Base-by-base conservation (phyloP, 1,140 invertebrate species). In the Reticulitermes speratus region DNA sequence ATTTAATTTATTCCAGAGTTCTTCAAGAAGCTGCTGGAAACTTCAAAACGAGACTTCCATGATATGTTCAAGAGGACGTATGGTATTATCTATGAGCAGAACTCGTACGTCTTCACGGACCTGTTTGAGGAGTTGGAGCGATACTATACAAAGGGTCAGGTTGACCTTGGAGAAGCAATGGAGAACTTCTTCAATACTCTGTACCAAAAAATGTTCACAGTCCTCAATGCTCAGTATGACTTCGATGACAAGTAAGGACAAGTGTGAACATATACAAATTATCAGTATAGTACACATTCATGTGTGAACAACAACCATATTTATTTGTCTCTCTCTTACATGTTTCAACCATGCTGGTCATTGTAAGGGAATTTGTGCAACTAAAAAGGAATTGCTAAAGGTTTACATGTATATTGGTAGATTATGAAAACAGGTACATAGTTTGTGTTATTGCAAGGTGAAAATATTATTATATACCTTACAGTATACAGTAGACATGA, bases 191-290 rank as follows among this genome's bases (percentile, higher is more conserved):
- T 99, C 92, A 95, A 44, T 84, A 96, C 95, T 9, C 94, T 99
- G 0, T 98, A 99, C 90, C 96, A 98, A 91, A 97, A 97, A 90
- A 99, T 99, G 97, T 99, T 99, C 91, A 96, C 95, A 0, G 97
- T 99, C 44, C 92, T 99, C 87, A 99, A 99, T 91, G 93, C 94
- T 9, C 97, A 98, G 90, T 98, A 98, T 90, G 92, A 92, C 82
- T 98, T 99, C 89, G 95, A 97, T 90, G 95, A 96, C 81, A 96
- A 95, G 93, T 98, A 91, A 94, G 93, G 52, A 94, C 5, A 21
- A 55, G 19, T 55, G 19, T 21, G 19, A 48, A 48, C 45, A 48
- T 12, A 16, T 48, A 48, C 84, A 44, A 19, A 25, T n/a, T 83
- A 82, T 32, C 44, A 32, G 30, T 82, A 25, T 82, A 32, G 30